phyloP scores from a whole-genome alignment of 1,140 invertebrate species.

The Acyrthosiphon pisum region DNA sequence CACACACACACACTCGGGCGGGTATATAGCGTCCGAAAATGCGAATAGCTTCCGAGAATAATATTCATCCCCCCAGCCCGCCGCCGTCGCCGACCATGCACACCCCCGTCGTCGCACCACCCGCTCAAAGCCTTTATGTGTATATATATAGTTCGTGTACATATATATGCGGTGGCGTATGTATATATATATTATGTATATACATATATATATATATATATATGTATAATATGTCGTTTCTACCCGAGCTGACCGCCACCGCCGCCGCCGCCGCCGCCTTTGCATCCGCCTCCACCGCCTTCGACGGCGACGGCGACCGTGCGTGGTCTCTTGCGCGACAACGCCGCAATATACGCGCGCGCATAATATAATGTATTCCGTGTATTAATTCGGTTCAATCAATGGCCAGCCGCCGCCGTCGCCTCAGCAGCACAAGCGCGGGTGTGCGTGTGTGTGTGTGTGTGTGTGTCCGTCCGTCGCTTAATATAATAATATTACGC shows the following conservation, averaged over 20 bases:
- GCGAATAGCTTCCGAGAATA: conserved; percentile 50
- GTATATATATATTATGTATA: background rate
- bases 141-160: background rate
- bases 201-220: background rate
- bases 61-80: conserved; percentile 38
- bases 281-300: background rate
- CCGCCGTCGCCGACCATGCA: background rate
- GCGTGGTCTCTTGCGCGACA: conserved; percentile 28
- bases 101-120: background rate
- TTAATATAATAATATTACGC: background rate
- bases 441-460: no score
- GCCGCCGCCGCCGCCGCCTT: background rate
- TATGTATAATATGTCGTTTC: background rate
- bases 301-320: conserved; percentile 31
- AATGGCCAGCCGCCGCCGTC: conserved; percentile 1
- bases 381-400: conserved; percentile 51
- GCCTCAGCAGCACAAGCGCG: background rate
- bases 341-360: conserved; percentile 24
- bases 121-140: background rate
- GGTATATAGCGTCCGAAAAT: conserved; percentile 45
- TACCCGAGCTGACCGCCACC: background rate
- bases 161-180: no score
- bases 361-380: conserved; percentile 32
- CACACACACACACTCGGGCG: background rate
- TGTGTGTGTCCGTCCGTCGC: background rate